phyloP scores from a whole-genome alignment of 2,113 vertebrate genomes.

The Elanoides forficatus region DNA sequence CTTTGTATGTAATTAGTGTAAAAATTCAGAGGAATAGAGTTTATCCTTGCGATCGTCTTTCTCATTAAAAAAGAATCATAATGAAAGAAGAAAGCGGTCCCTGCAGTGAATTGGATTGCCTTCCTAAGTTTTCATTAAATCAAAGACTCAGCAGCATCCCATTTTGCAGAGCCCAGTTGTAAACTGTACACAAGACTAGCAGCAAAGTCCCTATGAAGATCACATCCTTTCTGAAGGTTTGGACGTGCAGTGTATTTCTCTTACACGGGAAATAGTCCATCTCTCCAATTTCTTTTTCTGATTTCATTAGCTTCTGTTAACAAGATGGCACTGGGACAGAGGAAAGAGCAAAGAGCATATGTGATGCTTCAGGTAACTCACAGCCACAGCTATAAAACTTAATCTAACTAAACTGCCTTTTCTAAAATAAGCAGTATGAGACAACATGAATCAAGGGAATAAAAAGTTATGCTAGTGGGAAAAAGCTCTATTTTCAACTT shows the following conservation, averaged over 20 bases:
- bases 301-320: background rate
- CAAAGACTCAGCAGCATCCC: conserved; percentile 48
- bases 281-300: background rate
- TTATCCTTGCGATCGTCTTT: conserved; percentile 71
- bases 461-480: background rate
- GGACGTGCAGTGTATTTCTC: background rate
- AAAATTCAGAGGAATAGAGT: conserved; percentile 71
- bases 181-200: conserved; percentile 10
- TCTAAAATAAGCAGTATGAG: background rate
- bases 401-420: background rate
- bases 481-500: background rate
- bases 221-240: background rate
- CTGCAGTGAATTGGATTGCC: conserved; percentile 66
- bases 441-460: background rate
- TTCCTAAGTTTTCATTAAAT: conserved; percentile 70
- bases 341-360: background rate
- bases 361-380: background rate
- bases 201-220: background rate
- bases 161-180: conserved; percentile 20
- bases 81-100: conserved; percentile 68
- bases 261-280: background rate
- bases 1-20: conserved; percentile 75
- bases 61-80: conserved; percentile 73
- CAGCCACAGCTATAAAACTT: background rate
- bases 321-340: background rate